Base-by-base conservation (phyloP, 2,888 invertebrate species). In the Catocala nupta region DNA sequence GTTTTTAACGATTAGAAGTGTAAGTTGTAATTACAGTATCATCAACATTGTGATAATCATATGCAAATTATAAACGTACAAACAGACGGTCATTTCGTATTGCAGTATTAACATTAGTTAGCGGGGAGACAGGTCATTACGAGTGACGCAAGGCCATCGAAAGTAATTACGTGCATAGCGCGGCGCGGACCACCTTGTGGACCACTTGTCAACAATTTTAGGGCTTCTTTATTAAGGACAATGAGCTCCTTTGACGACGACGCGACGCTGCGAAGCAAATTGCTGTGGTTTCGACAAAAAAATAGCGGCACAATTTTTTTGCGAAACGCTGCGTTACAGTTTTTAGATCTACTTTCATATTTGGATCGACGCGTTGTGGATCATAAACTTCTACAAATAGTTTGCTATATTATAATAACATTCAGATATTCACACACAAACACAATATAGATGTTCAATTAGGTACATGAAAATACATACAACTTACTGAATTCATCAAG, bases 141-240 rank as follows among this genome's bases (percentile, higher is more conserved):
- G 69, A 70, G 78, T 73, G 76, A 72, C 68, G 63, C 84, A 86
- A 88, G 90, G 89, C 80, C 82, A 82, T 85, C 75, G 86, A 89
- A 88, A 88, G 87, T 89, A 85, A 88, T 88, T 87, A 86, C 78
- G 73, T 68, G 63, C 54, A 68, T 54, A 65, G 12, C 54, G 11
- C 52, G 44, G 68, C 70, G 78, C 66, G 59, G 88, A 88, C 88
- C 90, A 88, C 90, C 90, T 86, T 83, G 87, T 75, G 75, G 83
- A 81, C 53, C 36, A 53, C 53, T 59, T 49, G 48, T 13, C n/a
- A 33, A 58, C 78, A 82, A 73, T 81, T 84, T 81, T 85, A 87
- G 81, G 91, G 91, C 85, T 91, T 92, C 91, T 42, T 48, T 49
- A 57, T 52, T 67, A 77, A 74, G 68, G 71, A 70, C 70, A 48